Percentiles rank a stretch among this genome's conserved stretches.
Evolutionary conservation across 2,888 invertebrate genomes (phyloP).

Genomic region (Tetramorium bicarinatum): DNA sequence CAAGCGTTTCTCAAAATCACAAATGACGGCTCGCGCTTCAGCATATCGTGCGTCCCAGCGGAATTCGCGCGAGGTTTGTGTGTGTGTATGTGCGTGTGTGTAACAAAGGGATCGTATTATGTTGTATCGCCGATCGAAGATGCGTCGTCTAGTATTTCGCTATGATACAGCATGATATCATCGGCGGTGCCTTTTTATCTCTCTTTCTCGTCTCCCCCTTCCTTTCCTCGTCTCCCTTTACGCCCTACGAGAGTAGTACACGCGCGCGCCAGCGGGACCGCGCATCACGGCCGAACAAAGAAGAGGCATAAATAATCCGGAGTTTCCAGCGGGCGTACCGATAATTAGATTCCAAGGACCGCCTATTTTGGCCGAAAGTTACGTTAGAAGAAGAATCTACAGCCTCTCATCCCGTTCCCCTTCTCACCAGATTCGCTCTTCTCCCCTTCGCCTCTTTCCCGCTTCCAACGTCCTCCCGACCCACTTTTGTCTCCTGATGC

Average conservation of each 20-base stretch:
- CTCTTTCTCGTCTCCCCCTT: slow-evolving; percentile 35
- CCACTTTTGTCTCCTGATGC: slow-evolving; percentile 65
- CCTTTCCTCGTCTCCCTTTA: slow-evolving; percentile 20
- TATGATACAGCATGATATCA: slow-evolving; percentile 49
- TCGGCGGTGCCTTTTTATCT: slow-evolving; percentile 60
- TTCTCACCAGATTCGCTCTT: slow-evolving; percentile 52
- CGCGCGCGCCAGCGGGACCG: slow-evolving; percentile 42
- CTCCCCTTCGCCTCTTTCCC: slow-evolving; percentile 40
- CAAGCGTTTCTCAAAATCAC: background rate
- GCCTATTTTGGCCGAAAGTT: slow-evolving; percentile 78
- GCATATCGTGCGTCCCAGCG: background rate
- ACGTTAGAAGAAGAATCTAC: slow-evolving; percentile 78
- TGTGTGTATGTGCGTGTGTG: background rate
- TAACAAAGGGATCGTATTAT: slow-evolving; percentile 12
- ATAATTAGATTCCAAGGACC: slow-evolving; percentile 82
- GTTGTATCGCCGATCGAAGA: slow-evolving; percentile 47
- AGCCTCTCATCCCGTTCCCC: slow-evolving; percentile 54
- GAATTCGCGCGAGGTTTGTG: background rate
- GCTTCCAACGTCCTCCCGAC: slow-evolving; percentile 61
- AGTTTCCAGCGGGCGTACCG: slow-evolving; percentile 76
- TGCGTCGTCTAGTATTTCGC: slow-evolving; percentile 59
- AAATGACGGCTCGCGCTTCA: background rate
- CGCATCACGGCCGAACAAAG: slow-evolving; percentile 75
- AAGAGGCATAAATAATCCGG: slow-evolving; percentile 79
- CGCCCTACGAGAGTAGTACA: slow-evolving; percentile 35